Evolutionary conservation across 2,797 vertebrate species (phyloP).

Genomic region (Paramormyrops hopkinsi): DNA sequence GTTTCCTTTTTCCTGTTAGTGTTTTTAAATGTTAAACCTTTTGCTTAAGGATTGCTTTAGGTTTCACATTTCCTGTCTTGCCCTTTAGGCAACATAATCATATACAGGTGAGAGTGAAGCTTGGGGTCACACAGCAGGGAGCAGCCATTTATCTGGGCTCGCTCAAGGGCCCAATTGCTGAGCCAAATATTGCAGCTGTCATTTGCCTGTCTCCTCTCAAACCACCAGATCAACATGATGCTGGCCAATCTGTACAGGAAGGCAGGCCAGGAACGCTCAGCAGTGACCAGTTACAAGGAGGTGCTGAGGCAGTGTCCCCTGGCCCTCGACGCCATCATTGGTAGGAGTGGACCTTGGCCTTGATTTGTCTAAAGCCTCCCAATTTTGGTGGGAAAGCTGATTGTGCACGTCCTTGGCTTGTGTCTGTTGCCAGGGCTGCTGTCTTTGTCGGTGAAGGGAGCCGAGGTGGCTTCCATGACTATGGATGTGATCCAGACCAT

Average conservation of each 20-base stretch:
- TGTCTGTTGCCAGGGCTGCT: constrained; percentile 69
- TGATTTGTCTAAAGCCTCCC: not conserved
- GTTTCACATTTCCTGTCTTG: not conserved
- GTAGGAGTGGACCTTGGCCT: constrained; percentile 49
- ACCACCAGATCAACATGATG: constrained; percentile 95
- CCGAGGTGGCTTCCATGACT: constrained; percentile 95
- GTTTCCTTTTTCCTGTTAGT: not conserved
- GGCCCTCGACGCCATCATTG: constrained; percentile 91
- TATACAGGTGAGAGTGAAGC: not conserved
- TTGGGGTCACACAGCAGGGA: not conserved
- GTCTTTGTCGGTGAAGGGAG: constrained; percentile 93
- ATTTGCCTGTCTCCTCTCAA: not conserved
- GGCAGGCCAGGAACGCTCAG: constrained; percentile 92
- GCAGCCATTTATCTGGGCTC: not conserved
- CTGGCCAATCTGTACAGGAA: constrained; percentile 94
- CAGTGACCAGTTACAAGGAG: constrained; percentile 96
- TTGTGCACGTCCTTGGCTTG: not conserved
- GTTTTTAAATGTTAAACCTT: not conserved
- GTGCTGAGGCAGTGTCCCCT: constrained; percentile 92
- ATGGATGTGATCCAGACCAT: constrained; percentile 96
- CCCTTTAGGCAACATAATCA: not conserved
- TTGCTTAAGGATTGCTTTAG: not conserved
- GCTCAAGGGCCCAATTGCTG: not conserved
- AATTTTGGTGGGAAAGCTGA: not conserved
- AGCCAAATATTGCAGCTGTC: not conserved